A percentile compares a stretch with the other conserved stretches of the same genome.
These are phyloP conservation scores for Oreochromis spilurus DNA, from an alignment of 2,113 vertebrate genomes.

Conservation along the genomic window DNA sequence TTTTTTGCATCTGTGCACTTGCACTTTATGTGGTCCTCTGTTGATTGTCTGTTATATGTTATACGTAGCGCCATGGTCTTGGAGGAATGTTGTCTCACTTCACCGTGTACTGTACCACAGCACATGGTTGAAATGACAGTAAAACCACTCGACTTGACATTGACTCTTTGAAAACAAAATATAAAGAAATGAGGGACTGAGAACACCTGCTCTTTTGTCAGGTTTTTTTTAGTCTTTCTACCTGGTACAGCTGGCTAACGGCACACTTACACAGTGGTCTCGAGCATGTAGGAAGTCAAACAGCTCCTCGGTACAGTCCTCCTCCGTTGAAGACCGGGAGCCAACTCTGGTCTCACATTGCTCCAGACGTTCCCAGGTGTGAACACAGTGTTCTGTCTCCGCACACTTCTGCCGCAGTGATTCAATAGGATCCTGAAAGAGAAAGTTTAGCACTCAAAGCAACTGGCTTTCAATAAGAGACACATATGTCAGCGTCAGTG, in stretches of 20 bases:
- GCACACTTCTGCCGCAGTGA: slow-evolving; percentile 82
- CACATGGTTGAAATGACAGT: neutral
- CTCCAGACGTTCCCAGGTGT: slow-evolving; percentile 78
- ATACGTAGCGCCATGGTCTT: neutral
- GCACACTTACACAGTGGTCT: slow-evolving; percentile 88
- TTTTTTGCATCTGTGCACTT: neutral
- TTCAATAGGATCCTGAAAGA: slow-evolving; percentile 84
- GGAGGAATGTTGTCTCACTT: neutral
- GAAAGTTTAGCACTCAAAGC: neutral
- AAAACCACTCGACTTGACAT: neutral
- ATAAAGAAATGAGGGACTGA: neutral
- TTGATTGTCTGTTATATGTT: neutral
- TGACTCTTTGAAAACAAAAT: neutral
- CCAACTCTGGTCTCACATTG: slow-evolving; percentile 80
- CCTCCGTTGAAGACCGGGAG: slow-evolving; percentile 79
- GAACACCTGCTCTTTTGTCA: neutral
- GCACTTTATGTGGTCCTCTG: neutral
- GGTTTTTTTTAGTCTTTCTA: neutral
- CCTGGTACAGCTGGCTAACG: neutral
- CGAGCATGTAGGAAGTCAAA: slow-evolving; percentile 94
- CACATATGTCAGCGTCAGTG: neutral
- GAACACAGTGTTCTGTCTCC: slow-evolving; percentile 79
- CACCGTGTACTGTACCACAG: neutral
- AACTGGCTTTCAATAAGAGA: neutral
- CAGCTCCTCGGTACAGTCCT: slow-evolving; percentile 94